These are phyloP conservation scores for Kuschelorhynchus macadamiae DNA, from an alignment of 2,888 invertebrate genomes.

Conservation along the genomic window DNA sequence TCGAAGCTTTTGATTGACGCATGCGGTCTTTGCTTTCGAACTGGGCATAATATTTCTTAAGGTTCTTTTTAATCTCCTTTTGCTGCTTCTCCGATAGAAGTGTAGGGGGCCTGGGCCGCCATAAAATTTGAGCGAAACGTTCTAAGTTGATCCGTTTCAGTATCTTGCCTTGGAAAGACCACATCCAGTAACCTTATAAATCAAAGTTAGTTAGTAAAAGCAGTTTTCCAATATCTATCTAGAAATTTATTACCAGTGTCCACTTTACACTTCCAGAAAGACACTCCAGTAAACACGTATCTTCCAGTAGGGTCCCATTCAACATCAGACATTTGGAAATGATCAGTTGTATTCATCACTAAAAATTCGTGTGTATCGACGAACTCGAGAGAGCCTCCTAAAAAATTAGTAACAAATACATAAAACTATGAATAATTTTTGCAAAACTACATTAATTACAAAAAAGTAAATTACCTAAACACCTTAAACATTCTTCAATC, in stretches of 20 bases:
- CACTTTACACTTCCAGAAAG: constrained; percentile 96
- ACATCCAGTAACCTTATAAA: constrained; percentile 88
- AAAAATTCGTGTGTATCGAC: constrained; percentile 96
- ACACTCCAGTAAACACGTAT: constrained; percentile 95
- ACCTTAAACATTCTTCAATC: not conserved
- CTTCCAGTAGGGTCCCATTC: constrained; percentile 99
- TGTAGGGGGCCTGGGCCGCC: constrained; percentile 95
- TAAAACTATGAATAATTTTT: no score
- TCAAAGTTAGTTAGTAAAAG: no score
- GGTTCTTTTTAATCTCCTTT: constrained; percentile 96
- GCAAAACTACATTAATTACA: no score
- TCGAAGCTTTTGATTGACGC: constrained; percentile 92
- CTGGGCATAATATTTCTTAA: constrained; percentile 96
- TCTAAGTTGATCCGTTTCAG: constrained; percentile 89
- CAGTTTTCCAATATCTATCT: no score
- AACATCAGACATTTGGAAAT: constrained; percentile 87
- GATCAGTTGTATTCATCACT: constrained; percentile 94
- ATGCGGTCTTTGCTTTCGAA: constrained; percentile 98
- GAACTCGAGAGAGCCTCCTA: constrained; percentile 88
- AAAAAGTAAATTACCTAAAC: no score
- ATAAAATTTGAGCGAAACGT: constrained; percentile 93
- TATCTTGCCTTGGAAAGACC: constrained; percentile 93
- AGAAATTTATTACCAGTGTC: constrained; percentile 69
- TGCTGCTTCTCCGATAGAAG: constrained; percentile 87
- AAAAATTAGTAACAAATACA: not conserved